These are phyloP conservation scores for Heliothis peltigera DNA, from an alignment of 2,888 invertebrate genomes.

Conservation along the genomic window DNA sequence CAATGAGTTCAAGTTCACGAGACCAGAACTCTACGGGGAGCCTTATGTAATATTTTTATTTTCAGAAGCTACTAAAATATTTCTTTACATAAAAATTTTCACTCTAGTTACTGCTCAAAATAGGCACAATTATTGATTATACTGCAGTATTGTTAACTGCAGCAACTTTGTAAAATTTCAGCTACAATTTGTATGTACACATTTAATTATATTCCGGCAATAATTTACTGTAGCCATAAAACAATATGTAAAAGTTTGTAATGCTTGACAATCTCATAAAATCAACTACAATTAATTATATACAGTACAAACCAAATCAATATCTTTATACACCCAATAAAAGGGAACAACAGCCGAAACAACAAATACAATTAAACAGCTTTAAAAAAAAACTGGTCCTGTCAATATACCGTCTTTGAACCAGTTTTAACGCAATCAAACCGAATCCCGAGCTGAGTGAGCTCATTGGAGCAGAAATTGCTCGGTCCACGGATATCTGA, in stretches of 20 bases:
- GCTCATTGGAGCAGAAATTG: slow-evolving; percentile 75
- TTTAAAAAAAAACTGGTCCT: slow-evolving; percentile 50
- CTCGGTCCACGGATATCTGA: slow-evolving; percentile 69
- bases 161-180: slow-evolving; percentile 35
- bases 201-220: no score
- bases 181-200: no score
- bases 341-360: slow-evolving; percentile 41
- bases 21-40: slow-evolving; percentile 20
- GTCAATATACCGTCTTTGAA: slow-evolving; percentile 24
- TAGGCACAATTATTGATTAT: neutral
- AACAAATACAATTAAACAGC: slow-evolving; percentile 49
- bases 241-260: neutral
- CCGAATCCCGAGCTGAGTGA: slow-evolving; percentile 64
- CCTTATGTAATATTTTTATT: slow-evolving; percentile 14
- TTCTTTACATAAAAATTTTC: slow-evolving; percentile 28
- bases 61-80: no score
- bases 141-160: slow-evolving; percentile 12
- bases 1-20: no score
- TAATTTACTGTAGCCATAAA: no score
- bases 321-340: slow-evolving; percentile 26
- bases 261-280: slow-evolving; percentile 19
- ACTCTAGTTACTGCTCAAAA: neutral
- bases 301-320: neutral
- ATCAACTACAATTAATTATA: slow-evolving; percentile 1
- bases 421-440: slow-evolving; percentile 74